A percentile compares a stretch with the other conserved stretches of the same genome.
Conservation (phyloP, 2,113 vertebrate species). For the Leptocoma aspasia region DNA sequence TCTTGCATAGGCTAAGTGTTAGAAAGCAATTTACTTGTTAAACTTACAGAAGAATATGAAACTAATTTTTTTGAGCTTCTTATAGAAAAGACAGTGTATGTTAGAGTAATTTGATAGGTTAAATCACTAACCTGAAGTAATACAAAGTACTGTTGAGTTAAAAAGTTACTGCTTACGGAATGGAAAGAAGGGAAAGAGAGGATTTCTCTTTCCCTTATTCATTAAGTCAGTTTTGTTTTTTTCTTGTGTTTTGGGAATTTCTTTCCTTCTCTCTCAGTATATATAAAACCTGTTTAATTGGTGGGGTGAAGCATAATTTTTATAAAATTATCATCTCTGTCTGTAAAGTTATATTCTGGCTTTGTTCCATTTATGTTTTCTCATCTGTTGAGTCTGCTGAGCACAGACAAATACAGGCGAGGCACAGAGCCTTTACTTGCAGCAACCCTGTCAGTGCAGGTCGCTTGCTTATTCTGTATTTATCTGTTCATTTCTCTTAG, state of each 20-base stretch:
- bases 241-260: background rate
- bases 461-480: background rate
- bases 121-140: background rate
- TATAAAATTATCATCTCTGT: background rate
- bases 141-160: background rate
- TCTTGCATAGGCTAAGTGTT: background rate
- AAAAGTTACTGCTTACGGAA: background rate
- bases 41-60: background rate
- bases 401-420: constrained; percentile 10
- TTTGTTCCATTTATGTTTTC: constrained; percentile 5
- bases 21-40: background rate
- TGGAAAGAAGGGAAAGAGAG: background rate
- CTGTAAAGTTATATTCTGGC: background rate
- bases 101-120: background rate
- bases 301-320: background rate
- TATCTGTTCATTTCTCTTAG: constrained; percentile 9
- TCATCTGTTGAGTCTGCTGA: constrained; percentile 11
- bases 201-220: background rate
- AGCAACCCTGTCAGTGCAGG: constrained; percentile 18
- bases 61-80: background rate
- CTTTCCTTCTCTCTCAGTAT: background rate
- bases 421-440: constrained; percentile 9
- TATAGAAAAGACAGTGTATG: background rate
- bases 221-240: background rate
- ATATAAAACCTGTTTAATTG: background rate